phyloP scores from a whole-genome alignment of 2,888 invertebrate species.

The Callinectes sapidus region DNA sequence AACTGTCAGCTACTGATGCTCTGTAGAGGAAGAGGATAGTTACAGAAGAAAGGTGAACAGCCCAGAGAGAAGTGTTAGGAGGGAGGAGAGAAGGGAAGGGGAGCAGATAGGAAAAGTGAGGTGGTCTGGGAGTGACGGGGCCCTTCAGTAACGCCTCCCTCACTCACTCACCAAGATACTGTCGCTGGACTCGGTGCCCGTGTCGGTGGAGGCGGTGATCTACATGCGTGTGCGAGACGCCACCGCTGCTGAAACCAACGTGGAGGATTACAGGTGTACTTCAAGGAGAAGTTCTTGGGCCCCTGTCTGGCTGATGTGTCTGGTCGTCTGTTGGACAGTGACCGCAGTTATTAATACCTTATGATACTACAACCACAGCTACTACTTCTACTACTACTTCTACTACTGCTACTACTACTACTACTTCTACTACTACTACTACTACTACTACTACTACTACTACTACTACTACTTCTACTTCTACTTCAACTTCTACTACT shows the following conservation, averaged over 20 bases:
- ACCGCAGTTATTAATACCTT: slow-evolving; percentile 27
- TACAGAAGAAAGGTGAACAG: background rate
- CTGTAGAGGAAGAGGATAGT: slow-evolving; percentile 3
- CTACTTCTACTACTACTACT: slow-evolving; percentile 2
- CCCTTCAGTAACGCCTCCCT: slow-evolving; percentile 35
- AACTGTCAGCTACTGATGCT: background rate
- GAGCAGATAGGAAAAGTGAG: background rate
- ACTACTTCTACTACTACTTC: background rate
- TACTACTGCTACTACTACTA: slow-evolving; percentile 16
- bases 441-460: background rate
- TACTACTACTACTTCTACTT: background rate
- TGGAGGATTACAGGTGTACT: slow-evolving; percentile 72
- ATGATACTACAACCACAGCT: slow-evolving; percentile 17
- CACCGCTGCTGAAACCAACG: slow-evolving; percentile 72
- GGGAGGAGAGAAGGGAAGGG: slow-evolving; percentile 14
- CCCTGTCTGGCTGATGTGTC: slow-evolving; percentile 38
- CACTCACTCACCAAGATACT: slow-evolving; percentile 68
- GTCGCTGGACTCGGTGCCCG: slow-evolving; percentile 72
- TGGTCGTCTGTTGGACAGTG: slow-evolving; percentile 35
- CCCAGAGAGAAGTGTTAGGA: background rate
- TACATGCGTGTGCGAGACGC: slow-evolving; percentile 72
- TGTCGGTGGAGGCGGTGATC: slow-evolving; percentile 73
- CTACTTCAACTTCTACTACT: background rate
- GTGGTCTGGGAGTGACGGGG: slow-evolving; percentile 26
- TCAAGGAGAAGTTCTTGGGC: slow-evolving; percentile 26